Percentiles rank a stretch among this genome's conserved stretches.
phyloP scores from a whole-genome alignment of 1,140 invertebrate species.

The Apis mellifera region Amel_HAv3.1 CM009938.2:3390501-3391000 shows the following conservation, averaged over 20 bases:
- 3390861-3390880: not conserved
- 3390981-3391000: not conserved
- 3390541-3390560: no score
- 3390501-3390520: no score
- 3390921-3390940: conserved; percentile 1
- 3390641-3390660: no score
- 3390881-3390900: conserved; percentile 30
- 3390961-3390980: conserved; percentile 1
- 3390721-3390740: not conserved
- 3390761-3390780: not conserved
- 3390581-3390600: no score
- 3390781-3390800: not conserved
- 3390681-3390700: not conserved
- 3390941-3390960: conserved; percentile 3
- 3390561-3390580: no score
- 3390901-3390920: not conserved
- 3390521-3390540: no score
- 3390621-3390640: no score
- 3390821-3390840: not conserved
- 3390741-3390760: not conserved
- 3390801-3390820: not conserved
- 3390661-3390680: no score
- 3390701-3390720: no score
- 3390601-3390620: no score
- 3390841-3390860: not conserved